Base-by-base conservation (phyloP, 2,888 invertebrate genomes). In the Drosophila testacea region DNA sequence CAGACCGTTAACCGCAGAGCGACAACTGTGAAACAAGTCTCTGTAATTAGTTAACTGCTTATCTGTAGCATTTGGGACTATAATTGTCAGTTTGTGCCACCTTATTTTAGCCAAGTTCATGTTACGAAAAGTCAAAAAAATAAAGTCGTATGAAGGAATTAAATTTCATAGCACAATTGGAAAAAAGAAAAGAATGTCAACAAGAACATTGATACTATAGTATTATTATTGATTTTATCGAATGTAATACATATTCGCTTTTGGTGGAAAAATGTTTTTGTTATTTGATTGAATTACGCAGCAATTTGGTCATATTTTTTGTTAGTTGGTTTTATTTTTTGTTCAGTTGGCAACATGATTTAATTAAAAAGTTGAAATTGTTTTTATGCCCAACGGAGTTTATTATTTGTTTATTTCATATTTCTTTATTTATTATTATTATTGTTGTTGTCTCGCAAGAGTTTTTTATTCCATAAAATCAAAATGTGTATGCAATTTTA, bases 331-430 rank as follows among this genome's bases (percentile, higher is more conserved):
- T 30, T 52, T 39, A 39, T 39, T 16, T 16, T 1, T 22, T 54
- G 50, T 55, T 41, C 34, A 41, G 50, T 27, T 39, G 42, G 44
- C 51, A 71, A 84, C 87, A 82, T 77, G 82, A 84, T 87, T 84
- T 82, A 87, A 87, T 84, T 84, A 87, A 83, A 86, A 77, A 65
- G 57, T 56, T 69, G 66, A 71, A 77, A 76, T 71, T 60, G 80
- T 72, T 79, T 74, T 77, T 69, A 28, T 54, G 57, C 52, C 48
- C 57, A 27, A 34, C 62, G 42, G 64, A 70, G 78, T 83, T 77
- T 74, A 74, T 86, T 79, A 74, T 83, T 83, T 22, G 22, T 22
- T 73, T 69, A 60, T 60, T 52, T 46, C 39, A 60, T 69, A 62
- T 51, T 65, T 76, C 63, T 61, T 55, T 62, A 62, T 63, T 54